Base-by-base conservation (phyloP, 2,888 invertebrate species). In the Rhabditophanes sp. region DNA sequence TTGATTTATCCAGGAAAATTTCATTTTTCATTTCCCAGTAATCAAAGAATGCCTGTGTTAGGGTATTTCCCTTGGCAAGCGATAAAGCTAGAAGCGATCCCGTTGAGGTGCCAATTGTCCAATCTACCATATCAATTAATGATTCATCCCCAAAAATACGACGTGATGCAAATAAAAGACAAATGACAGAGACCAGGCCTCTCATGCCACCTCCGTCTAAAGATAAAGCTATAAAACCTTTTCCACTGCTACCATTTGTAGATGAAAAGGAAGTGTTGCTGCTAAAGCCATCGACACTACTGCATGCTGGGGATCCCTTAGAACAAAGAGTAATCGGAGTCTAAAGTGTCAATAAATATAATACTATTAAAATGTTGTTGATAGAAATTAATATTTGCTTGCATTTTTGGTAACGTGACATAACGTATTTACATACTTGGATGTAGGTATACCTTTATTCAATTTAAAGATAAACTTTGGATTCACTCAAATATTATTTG, bases 1-100 rank as follows among this genome's bases (percentile, higher is more conserved):
- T 56, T 15, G 47, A 45, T 24, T 53, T 55, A 29, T 53, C 50
- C 9, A 57, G 30, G 27, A 57, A 57, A 19, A 57, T 57, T 37
- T 51, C 40, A 17, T 36, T 29, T 30, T 57, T 57, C 57, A 57
- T 57, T 26, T 57, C 50, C 56, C 56, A 57, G 28, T 57, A 55
- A 19, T 42, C 45, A 25, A 48, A 46, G 42, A 53, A 53, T 18
- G 48, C 44, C n/a, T 53, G 45, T 14, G 28, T 44, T 11, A 57
- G 46, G 5, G 47, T 36, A 8, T 38, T 36, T n/a, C 56, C 56
- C 17, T 52, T 54, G 8, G 50, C 49, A 20, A 56, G 23, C 3
- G 50, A 48, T 6, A 57, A 37, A 5, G 52, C 52, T 5, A 57
- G 40, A 48, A 57, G 53, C 8, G 52, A 49, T 20, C 57, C 57